Base-by-base conservation (phyloP, 2,888 invertebrate species). In the Esperia sulphurella region DNA sequence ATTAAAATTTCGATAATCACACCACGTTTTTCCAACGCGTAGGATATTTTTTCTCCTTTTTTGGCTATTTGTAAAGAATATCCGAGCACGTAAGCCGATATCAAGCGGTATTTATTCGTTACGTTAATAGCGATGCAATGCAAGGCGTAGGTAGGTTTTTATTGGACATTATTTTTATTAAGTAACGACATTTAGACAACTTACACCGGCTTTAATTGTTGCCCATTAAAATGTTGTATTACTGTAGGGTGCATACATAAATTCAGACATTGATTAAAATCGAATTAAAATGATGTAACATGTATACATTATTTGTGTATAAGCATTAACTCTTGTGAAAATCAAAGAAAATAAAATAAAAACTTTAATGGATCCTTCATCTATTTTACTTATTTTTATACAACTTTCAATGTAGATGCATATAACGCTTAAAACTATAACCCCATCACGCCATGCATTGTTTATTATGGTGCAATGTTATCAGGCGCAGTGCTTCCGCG, bases 1-100 rank as follows among this genome's bases (percentile, higher is more conserved):
- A 87, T 86, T 88, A 87, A 83, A 83, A 78, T 72, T 73, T 83
- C 70, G 72, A 83, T 84, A 77, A 84, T 82, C 80, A 82, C 71
- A 70, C 60, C 53, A 67, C 67, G 68, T 71, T 67, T 62, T 59
- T 43, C 12, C 41, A 7, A 39, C 10, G 33, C 52, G 49, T 53
- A 49, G 21, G 21, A 21, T 21, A 21, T 21, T 21, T 21, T 21
- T 21, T 50, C 51, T 51, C 52, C 31, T 52, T 63, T 61, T 58
- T 58, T 33, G 43, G 42, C 14, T 35, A 21, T 46, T 47, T 42
- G 40, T 41, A 30, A 45, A 54, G 50, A 49, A 40, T 53, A 51
- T 46, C 48, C 45, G 51, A 28, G 45, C 52, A 55, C 54, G 52
- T 50, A 49, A 54, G 49, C 40, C 29, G 51, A 45, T 48, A 45